These are phyloP conservation scores for Tetranychus piercei DNA, from an alignment of 2,888 invertebrate species.

Conservation along the genomic window DNA sequence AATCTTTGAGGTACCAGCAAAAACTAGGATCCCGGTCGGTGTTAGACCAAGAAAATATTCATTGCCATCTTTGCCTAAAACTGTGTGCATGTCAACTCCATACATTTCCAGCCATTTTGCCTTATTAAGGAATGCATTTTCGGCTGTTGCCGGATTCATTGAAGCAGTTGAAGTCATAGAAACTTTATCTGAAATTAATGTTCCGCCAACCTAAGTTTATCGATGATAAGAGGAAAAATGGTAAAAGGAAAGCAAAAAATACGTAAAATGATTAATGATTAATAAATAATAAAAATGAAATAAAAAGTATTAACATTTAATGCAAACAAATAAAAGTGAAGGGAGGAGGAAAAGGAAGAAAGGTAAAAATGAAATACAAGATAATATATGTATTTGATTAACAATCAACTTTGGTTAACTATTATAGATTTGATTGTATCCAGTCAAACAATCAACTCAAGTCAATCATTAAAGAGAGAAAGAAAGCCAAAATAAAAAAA, in stretches of 20 bases:
- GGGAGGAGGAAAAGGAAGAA: background rate
- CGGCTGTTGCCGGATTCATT: slow-evolving; percentile 50
- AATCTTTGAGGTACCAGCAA: slow-evolving; percentile 87
- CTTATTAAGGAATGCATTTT: slow-evolving; percentile 71
- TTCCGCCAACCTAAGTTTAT: background rate
- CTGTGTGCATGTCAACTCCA: slow-evolving; percentile 86
- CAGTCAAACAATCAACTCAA: background rate
- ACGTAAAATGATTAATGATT: background rate
- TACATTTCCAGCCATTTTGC: slow-evolving; percentile 84
- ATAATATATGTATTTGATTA: background rate
- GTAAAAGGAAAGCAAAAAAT: background rate
- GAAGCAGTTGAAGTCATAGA: slow-evolving; percentile 14
- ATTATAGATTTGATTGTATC: background rate
- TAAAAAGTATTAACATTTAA: background rate
- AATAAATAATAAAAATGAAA: background rate
- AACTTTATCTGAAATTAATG: background rate
- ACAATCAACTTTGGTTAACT: background rate
- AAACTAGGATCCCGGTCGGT: slow-evolving; percentile 92
- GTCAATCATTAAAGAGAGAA: background rate
- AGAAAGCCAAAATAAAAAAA: background rate
- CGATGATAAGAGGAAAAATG: background rate
- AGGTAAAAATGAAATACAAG: too few species aligned
- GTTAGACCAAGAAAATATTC: slow-evolving; percentile 90
- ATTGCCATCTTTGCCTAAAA: slow-evolving; percentile 86
- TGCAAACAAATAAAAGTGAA: background rate